Percentiles rank a stretch among this genome's conserved stretches.
Evolutionary conservation across 37 sponge, comb jelly and placozoan species (phyloP).

Genomic region (Cladorhizidae sp.): DNA sequence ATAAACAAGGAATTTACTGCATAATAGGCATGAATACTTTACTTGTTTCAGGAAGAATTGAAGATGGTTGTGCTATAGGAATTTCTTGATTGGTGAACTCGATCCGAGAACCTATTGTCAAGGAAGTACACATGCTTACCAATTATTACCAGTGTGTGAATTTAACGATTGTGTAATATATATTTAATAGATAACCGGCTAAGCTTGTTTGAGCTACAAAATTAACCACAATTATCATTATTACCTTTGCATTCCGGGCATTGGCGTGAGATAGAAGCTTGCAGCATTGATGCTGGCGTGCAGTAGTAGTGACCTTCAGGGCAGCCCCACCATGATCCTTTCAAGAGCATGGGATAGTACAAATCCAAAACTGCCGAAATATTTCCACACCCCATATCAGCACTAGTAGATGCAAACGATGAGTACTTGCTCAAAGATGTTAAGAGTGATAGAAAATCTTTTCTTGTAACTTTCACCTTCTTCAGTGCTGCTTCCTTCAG

Average conservation of each 20-base stretch:
- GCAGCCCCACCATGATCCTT: constrained; percentile 84
- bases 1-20: too few species aligned
- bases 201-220: too few species aligned
- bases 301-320: constrained; percentile 82
- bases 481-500: not conserved
- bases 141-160: too few species aligned
- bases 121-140: too few species aligned
- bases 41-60: too few species aligned
- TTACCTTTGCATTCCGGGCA: constrained; percentile 5
- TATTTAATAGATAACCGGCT: too few species aligned
- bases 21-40: too few species aligned
- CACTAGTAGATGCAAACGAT: not conserved
- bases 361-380: not conserved
- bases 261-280: not conserved
- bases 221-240: not conserved
- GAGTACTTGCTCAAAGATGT: not conserved
- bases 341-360: constrained; percentile 2
- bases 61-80: too few species aligned
- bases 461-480: not conserved
- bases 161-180: too few species aligned
- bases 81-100: too few species aligned
- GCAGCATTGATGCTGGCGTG: constrained; percentile 4
- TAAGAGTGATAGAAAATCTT: not conserved
- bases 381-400: not conserved
- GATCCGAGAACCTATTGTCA: too few species aligned